Conservation (phyloP, 2,888 invertebrate genomes). For the Ganaspis brasiliensis region DNA sequence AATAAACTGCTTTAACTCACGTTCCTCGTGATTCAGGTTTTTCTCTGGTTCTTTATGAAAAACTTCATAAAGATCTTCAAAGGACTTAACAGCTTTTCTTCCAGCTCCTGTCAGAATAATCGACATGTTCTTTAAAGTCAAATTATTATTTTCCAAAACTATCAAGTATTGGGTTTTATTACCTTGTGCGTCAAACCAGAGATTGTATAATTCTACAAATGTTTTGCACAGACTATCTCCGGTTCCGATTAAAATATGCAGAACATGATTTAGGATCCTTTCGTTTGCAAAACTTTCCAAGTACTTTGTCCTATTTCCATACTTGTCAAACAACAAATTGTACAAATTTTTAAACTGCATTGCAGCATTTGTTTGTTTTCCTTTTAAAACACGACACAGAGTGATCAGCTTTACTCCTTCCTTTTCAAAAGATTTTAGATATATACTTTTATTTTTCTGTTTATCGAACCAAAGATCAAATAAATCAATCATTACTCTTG, state of each 20-base stretch:
- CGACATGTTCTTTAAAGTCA: background rate
- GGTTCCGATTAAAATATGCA: slow-evolving; percentile 34
- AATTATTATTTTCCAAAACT: slow-evolving; percentile 46
- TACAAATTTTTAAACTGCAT: slow-evolving; percentile 67
- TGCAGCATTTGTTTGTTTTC: slow-evolving; percentile 58
- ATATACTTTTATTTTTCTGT: slow-evolving; percentile 59
- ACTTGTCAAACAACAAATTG: slow-evolving; percentile 63
- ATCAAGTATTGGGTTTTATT: slow-evolving; percentile 58
- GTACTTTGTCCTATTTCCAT: slow-evolving; percentile 46
- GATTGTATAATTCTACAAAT: slow-evolving; percentile 69
- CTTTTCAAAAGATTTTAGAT: slow-evolving; percentile 48
- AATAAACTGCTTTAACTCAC: background rate
- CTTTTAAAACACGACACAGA: slow-evolving; percentile 63
- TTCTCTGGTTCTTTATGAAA: background rate
- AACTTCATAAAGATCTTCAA: background rate
- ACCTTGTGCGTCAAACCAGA: slow-evolving; percentile 67
- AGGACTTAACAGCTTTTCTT: background rate
- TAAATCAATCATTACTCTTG: slow-evolving; percentile 58
- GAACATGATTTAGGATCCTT: slow-evolving; percentile 52
- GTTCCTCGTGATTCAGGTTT: background rate
- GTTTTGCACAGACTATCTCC: slow-evolving; percentile 64
- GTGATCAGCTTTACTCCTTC: slow-evolving; percentile 61
- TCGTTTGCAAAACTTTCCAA: slow-evolving; percentile 54
- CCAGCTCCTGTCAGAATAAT: background rate
- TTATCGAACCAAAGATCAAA: slow-evolving; percentile 62